Base-by-base conservation (phyloP, 2,888 invertebrate genomes). In the Ctenicera cuprea region DNA sequence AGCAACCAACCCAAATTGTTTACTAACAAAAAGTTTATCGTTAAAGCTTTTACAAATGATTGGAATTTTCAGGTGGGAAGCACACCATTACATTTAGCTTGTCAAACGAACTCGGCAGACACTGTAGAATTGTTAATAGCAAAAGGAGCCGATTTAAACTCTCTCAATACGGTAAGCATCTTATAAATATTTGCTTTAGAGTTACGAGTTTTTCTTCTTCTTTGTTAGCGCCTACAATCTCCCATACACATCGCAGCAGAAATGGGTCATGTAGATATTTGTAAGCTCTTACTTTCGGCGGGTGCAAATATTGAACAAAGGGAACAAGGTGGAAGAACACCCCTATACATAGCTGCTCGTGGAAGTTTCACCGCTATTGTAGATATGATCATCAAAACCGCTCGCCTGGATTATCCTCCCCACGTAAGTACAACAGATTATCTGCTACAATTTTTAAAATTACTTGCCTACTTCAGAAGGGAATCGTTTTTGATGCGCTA, bases 341-440 rank as follows among this genome's bases (percentile, higher is more conserved):
- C 94, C 37, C 89, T 94, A 81, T 91, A 94, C 77, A 90, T 94
- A 30, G 95, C 95, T 0, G 94, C 95, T 1, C 87, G 95, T 65
- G 95, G 95, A 12, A 94, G 94, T 83, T 94, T 94, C 87, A 94
- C 94, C 0, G 94, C 94, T 33, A 94, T 95, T 76, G 91, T 95
- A 73, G 95, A 94, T 83, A 92, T 95, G 89, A 92, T 95, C 71
- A 94, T 95, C 77, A 94, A 93, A 81, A 93, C 93, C 16, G 90
- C 93, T 4, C 89, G 93, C 80, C 85, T 93, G 77, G 93, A 93
- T 80, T 91, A 90, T 78, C 91, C 91, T 1, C 89, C 87, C 50
- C 88, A 90, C 85, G 92, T 92, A 84, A 86, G 87, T 80, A 74
- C 20, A 63, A 26, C 38, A 41, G 11, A 41, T 54, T 54, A 33